Evolutionary conservation across 2,113 vertebrate species (phyloP).

Genomic region (Tetrax tetrax): DNA sequence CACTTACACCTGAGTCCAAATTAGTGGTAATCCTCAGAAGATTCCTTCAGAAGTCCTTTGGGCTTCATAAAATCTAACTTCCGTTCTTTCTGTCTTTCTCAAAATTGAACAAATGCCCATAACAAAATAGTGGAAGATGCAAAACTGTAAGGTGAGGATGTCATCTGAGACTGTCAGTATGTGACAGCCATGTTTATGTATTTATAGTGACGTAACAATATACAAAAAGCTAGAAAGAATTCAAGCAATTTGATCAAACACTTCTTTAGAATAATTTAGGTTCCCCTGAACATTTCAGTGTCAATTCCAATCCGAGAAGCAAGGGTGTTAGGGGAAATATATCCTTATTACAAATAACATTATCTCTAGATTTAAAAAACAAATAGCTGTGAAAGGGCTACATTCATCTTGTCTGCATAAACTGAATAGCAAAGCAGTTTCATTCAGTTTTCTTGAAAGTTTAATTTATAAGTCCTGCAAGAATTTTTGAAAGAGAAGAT

Average conservation of each 20-base stretch:
- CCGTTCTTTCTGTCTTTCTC: neutral
- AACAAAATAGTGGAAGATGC: neutral
- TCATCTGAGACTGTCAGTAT: neutral
- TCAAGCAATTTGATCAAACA: neutral
- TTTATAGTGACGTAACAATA: neutral
- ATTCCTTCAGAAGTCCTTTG: neutral
- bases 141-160: neutral
- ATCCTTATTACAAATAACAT: neutral
- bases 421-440: neutral
- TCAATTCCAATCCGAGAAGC: neutral
- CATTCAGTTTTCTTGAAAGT: neutral
- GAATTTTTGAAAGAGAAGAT: conserved; percentile 11
- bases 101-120: neutral
- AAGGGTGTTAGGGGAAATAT: neutral
- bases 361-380: neutral
- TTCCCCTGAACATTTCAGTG: neutral
- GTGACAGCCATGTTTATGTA: neutral
- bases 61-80: neutral
- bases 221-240: neutral
- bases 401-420: neutral
- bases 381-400: neutral
- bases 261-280: neutral
- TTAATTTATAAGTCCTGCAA: neutral
- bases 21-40: neutral
- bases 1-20: neutral